Percentiles rank a stretch among this genome's conserved stretches.
These are phyloP conservation scores for Pseudomyrmex concolor DNA, from an alignment of 1,140 invertebrate species.

Conservation along the genomic window DNA sequence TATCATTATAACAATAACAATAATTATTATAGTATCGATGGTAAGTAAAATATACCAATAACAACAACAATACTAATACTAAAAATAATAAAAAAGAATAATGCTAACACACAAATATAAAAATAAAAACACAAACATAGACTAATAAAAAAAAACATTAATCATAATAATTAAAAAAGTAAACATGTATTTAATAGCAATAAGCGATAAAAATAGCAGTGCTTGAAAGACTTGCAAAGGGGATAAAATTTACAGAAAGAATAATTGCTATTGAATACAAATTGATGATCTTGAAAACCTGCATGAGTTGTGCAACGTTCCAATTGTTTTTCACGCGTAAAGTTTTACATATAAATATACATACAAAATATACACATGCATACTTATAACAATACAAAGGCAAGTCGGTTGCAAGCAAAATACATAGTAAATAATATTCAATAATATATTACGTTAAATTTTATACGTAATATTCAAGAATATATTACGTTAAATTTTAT, in stretches of 20 bases:
- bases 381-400: no score
- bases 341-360: constrained; percentile 45
- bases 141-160: constrained; percentile 36
- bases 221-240: constrained; percentile 47
- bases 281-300: constrained; percentile 47
- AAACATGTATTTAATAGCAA: constrained; percentile 55
- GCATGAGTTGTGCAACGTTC: constrained; percentile 36
- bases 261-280: constrained; percentile 1
- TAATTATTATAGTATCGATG: constrained; percentile 17
- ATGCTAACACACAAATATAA: constrained; percentile 17
- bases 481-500: no score
- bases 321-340: no score
- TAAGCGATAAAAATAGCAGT: constrained; percentile 53
- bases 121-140: constrained; percentile 7
- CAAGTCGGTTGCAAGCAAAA: no score
- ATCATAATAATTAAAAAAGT: constrained; percentile 45
- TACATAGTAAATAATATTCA: no score
- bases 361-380: constrained; percentile 28
- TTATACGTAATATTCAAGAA: no score
- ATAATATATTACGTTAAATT: no score
- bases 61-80: neutral
- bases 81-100: constrained; percentile 12
- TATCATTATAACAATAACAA: neutral
- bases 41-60: constrained; percentile 30
- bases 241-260: neutral